Evolutionary conservation across 1,140 invertebrate genomes (phyloP), one percentile per base, ranked within the genome.

Genomic region (Tachypleus tridentatus): DNA sequence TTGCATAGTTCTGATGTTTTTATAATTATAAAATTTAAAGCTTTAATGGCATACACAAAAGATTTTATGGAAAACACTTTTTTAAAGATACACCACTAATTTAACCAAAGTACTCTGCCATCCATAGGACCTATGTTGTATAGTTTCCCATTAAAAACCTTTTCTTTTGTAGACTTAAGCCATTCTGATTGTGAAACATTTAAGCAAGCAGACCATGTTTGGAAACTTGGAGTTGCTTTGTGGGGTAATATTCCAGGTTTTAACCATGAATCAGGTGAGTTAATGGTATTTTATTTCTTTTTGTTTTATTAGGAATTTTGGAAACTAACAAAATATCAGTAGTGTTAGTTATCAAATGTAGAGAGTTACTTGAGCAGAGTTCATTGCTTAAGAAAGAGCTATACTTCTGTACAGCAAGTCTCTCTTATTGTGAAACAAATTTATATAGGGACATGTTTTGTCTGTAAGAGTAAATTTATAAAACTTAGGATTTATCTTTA

Each of bases 221-320:
- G 88, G 86, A 82, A 85, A 54, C 78, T 96, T 3, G 86, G 88
- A 71, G 82, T 86, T 3, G 87, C 89, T 1, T 80, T 96, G 3
- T 95, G 91, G 91, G 91, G 90, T 4, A 82, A 67, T 50, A 50
- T 64, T 47, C 49, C 51, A 56, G 61, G 59, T 48, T 48, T 65
- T n/a, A 56, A 60, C 56, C 47, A 58, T 52, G 66, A 67, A 11
- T 4, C 59, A 64, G 51, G 64, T 67, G 60, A 64, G 63, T 29
- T 29, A 29, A 29, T 29, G 0, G 29, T 29, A 29, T 29, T 29
- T 29, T 29, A 10, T 51, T 5, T 11, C 51, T 53, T 47, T 49
- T 50, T n/a, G 51, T 51, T 10, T 53, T 53, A 52, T 57, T 51
- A 49, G 62, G 60, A 10, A 11, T 57, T 63, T 68, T 47, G 64